phyloP scores from a whole-genome alignment of 2,797 vertebrate genomes.

The Acipenser ruthenus region DNA sequence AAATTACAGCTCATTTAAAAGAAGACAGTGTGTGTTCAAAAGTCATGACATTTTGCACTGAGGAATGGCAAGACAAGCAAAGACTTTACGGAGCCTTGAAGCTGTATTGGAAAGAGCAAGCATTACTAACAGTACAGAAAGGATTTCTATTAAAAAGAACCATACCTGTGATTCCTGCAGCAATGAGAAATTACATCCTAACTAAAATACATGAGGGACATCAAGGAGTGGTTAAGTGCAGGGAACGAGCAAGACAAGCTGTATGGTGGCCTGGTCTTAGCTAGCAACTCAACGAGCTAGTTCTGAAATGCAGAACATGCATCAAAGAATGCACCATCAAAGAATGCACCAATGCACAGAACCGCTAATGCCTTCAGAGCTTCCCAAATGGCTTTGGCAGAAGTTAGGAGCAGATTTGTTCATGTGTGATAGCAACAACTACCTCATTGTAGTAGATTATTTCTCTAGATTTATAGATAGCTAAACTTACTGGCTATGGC shows the following conservation, averaged over 20 bases:
- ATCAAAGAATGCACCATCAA: background rate
- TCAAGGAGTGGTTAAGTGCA: no score
- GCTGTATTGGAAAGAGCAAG: background rate
- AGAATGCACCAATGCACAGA: no score
- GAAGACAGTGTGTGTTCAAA: background rate
- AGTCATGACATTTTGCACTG: background rate
- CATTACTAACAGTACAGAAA: background rate
- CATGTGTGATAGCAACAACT: background rate
- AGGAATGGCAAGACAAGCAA: background rate
- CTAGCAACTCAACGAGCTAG: no score
- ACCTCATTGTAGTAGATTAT: background rate
- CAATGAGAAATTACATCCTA: background rate
- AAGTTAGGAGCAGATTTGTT: no score
- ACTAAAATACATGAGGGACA: background rate
- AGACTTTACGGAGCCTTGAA: background rate
- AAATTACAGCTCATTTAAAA: background rate
- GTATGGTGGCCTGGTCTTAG: no score
- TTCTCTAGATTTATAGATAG: no score
- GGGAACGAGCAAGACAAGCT: no score
- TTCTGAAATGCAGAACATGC: background rate
- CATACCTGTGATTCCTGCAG: background rate
- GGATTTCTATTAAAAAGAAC: background rate
- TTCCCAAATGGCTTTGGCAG: no score
- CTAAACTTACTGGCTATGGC: no score
- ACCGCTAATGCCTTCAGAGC: background rate